phyloP scores from a whole-genome alignment of 92 coral and sea anemone species.

The Chrysogorgia sp. region DNA sequence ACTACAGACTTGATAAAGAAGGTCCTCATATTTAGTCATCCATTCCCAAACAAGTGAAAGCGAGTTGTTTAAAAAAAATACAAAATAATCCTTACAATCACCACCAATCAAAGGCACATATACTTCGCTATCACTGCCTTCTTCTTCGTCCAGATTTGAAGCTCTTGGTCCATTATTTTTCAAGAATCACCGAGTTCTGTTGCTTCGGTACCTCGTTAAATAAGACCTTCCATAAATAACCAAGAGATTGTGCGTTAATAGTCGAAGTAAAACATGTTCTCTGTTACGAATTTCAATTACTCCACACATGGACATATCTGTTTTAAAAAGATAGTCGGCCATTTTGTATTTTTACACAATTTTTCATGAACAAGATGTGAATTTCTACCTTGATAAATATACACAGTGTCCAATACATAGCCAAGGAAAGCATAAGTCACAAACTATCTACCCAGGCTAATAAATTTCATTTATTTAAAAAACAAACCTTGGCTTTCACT shows the following conservation, averaged over 20 bases:
- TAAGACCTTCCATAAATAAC: background rate
- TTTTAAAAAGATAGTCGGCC: constrained; percentile 23
- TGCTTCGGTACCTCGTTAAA: background rate
- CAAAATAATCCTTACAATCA: background rate
- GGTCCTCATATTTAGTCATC: background rate
- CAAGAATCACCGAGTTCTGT: background rate
- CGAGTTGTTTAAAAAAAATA: background rate
- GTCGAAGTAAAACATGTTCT: background rate
- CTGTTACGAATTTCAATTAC: background rate
- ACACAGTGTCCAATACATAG: background rate
- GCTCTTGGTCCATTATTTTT: background rate
- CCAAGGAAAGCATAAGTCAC: background rate
- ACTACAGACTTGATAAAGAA: background rate
- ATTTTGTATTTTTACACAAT: constrained; percentile 18
- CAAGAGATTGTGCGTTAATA: background rate
- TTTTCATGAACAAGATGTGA: background rate
- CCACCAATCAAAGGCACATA: background rate
- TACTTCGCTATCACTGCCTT: background rate
- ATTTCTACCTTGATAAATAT: background rate
- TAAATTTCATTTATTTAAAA: too few species aligned
- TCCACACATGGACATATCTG: background rate
- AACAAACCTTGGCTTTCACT: too few species aligned
- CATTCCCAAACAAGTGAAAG: constrained; percentile 3
- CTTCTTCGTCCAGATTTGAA: constrained; percentile 14
- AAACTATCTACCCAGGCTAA: background rate